Evolutionary conservation across 2,888 invertebrate species (phyloP).

Genomic region (Ischnus inquisitorius): DNA sequence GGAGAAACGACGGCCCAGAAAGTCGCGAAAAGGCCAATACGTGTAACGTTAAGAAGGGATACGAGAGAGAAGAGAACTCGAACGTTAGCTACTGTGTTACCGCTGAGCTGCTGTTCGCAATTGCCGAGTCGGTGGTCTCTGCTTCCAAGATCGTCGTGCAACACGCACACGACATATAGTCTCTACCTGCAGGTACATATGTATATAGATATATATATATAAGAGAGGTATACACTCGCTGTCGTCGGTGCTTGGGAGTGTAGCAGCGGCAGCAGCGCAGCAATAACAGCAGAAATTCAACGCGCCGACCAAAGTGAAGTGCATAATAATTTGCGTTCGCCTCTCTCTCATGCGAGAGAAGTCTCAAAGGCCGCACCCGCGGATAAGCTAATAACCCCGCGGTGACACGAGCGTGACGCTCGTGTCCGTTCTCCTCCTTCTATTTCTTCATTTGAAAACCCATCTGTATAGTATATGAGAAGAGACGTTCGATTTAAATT

Average conservation of each 20-base stretch:
- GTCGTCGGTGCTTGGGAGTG: slow-evolving; percentile 6
- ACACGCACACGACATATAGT: slow-evolving; percentile 39
- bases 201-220: not conserved
- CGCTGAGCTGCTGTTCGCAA: slow-evolving; percentile 36
- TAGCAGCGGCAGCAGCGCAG: not conserved
- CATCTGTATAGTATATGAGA: not conserved
- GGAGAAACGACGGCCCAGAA: slow-evolving; percentile 27
- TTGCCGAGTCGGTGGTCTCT: slow-evolving; percentile 50
- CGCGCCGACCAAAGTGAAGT: slow-evolving; percentile 25
- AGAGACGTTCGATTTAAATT: slow-evolving; percentile 51
- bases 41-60: not conserved
- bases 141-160: slow-evolving; percentile 21
- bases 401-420: slow-evolving; percentile 62
- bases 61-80: slow-evolving; percentile 13
- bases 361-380: slow-evolving; percentile 64
- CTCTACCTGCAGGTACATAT: not conserved
- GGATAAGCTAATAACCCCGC: slow-evolving; percentile 61
- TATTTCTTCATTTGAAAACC: slow-evolving; percentile 24
- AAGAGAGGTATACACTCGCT: not conserved
- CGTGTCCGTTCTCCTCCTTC: slow-evolving; percentile 48
- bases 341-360: slow-evolving; percentile 49
- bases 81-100: slow-evolving; percentile 51
- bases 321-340: slow-evolving; percentile 66
- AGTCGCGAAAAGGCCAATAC: slow-evolving; percentile 5
- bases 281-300: slow-evolving; percentile 45